Conservation (phyloP, 2,797 vertebrate species). For the Gallinago stenura region DNA sequence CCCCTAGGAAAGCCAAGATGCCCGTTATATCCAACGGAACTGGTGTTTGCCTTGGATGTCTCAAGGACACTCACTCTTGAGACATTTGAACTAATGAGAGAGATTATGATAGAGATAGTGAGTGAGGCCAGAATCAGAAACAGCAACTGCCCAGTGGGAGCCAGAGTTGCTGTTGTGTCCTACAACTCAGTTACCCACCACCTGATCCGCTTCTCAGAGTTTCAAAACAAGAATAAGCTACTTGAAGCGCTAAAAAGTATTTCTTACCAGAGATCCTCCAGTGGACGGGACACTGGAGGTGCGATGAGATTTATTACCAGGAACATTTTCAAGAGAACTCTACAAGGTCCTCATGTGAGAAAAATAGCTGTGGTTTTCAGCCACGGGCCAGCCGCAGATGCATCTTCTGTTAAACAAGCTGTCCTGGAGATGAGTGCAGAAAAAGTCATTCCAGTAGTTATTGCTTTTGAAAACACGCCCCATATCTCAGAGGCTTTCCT, state of each 20-base stretch:
- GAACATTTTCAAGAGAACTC: conserved; percentile 69
- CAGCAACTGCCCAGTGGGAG: conserved; percentile 54
- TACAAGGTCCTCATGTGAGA: conserved; percentile 2
- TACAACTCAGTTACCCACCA: background rate
- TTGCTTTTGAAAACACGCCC: conserved; percentile 49
- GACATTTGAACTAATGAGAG: conserved; percentile 63
- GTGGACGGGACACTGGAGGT: conserved; percentile 10
- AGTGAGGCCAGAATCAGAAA: conserved; percentile 30
- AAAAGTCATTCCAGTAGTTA: conserved; percentile 42
- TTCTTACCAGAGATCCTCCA: background rate
- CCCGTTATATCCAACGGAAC: conserved; percentile 63
- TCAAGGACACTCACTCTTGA: conserved; percentile 42
- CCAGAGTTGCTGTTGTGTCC: conserved; percentile 50
- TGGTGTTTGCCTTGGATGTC: conserved; percentile 73
- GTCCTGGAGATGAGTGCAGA: conserved; percentile 46
- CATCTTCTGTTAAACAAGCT: conserved; percentile 14
- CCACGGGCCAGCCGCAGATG: background rate
- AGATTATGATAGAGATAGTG: background rate
- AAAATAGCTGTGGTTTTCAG: conserved; percentile 66
- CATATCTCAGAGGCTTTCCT: conserved; percentile 36
- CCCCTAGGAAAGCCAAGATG: conserved; percentile 26
- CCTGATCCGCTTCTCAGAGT: conserved; percentile 56
- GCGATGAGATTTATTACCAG: conserved; percentile 64
- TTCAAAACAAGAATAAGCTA: conserved; percentile 22
- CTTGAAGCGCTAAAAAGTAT: conserved; percentile 31